Evolutionary conservation across 1,140 invertebrate species (phyloP), one percentile per base, ranked within the genome.

Genomic region (Ditylenchus dipsaci): DNA sequence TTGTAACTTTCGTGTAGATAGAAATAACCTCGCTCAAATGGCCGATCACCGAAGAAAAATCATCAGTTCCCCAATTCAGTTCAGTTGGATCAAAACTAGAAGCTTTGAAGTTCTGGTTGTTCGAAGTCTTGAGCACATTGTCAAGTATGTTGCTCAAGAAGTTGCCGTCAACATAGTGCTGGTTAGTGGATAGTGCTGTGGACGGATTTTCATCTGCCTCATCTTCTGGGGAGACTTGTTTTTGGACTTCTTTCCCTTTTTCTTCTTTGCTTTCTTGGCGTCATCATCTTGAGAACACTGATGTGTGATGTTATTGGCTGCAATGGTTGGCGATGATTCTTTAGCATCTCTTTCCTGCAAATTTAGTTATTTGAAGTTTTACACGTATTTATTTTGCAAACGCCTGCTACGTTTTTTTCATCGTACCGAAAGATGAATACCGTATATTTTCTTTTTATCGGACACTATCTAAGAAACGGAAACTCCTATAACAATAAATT

Each of bases 231-330:
- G n/a, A 21, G 59, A 27, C 59, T 61, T 30, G 1, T 7, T 19
- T 45, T 61, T 61, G 19, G 59, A 61, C 17, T 19, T 61, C 7
- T 30, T 61, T 3, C n/a, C n/a, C n/a, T 61, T 61, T 30, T 33
- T 45, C 27, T 61, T 61, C 59, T 61, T 61, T 3, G 3, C n/a
- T 45, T 61, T 45, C n/a, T 30, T 33, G 19, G 29, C 3, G 27
- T 33, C 59, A 38, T 21, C 29, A 7, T 30, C 53, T 57, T 3
- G 21, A 3, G 53, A 23, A 11, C 3, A 23, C 11, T 26, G 21
- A 11, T 38, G 33, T 38, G 33, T 3, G 33, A 38, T 33, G 29
- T 7, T 61, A 8, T 3, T 61, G n/a, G n/a, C 1, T 7, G n/a
- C 3, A 15, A 21, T 26, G 49, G 23, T 53, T 17, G 49, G 3